Evolutionary conservation across 1,140 invertebrate species (phyloP).

Genomic region (Apis mellifera): Amel_HAv3.1 CM009936.2:5862501-5863000

Average conservation of each 20-base stretch:
- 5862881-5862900: constrained; percentile 69
- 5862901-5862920: constrained; percentile 76
- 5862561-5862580: constrained; percentile 14
- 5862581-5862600: too few species aligned
- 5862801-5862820: not conserved
- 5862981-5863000: constrained; percentile 46
- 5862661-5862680: constrained; percentile 79
- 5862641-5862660: constrained; percentile 80
- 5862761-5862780: constrained; percentile 28
- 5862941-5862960: constrained; percentile 64
- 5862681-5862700: constrained; percentile 75
- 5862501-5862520: constrained; percentile 14
- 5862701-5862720: constrained; percentile 62
- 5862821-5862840: constrained; percentile 10
- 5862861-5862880: constrained; percentile 37
- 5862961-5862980: constrained; percentile 30
- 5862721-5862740: not conserved
- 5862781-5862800: constrained; percentile 14
- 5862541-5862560: constrained; percentile 38
- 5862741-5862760: constrained; percentile 10
- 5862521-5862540: constrained; percentile 42
- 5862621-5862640: constrained; percentile 78
- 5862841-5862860: constrained; percentile 2
- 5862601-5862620: constrained; percentile 53
- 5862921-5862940: constrained; percentile 50